Base-by-base conservation (phyloP, 1,140 invertebrate genomes). In the Drosophila miranda region DNA sequence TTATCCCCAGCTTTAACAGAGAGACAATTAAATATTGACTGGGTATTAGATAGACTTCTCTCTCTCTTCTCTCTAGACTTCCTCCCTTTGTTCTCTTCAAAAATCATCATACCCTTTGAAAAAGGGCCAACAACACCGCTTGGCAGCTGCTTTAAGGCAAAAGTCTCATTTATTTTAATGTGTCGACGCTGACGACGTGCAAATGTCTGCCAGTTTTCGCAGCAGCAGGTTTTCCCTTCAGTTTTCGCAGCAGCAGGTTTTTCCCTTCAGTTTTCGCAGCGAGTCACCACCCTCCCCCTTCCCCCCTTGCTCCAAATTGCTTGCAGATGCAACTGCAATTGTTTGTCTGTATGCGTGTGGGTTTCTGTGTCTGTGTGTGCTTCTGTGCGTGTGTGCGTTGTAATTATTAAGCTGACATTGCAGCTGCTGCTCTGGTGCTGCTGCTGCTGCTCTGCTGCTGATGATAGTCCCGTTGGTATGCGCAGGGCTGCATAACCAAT, bases 101-200 rank as follows among this genome's bases (percentile, higher is more conserved):
- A 38, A 38, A 38, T 38, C 34, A 5, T 38, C 11, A 38, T 38
- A 38, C 34, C 34, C 34, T 38, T 1, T 38, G 34, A 11, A 38
- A 38, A 11, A 11, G 34, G 11, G 11, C 34, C 34, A 26, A 42
- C 53, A 66, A 43, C 34, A 38, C 30, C 43, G 45, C 30, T 41
- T 38, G 34, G 43, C 55, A 67, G 64, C 68, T 80, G 67, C 81
- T 86, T 74, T 78, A 86, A 75, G 69, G 81, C 73, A 74, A 75
- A 81, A 86, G 74, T 81, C 81, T 86, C 81, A 86, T 86, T 86
- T 86, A 86, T 86, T 87, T 86, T 86, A 86, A 86, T 86, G 81
- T 74, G 82, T 78, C 82, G 82, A 71, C 77, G 64, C 81, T 84
- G 81, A 84, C 81, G 81, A 84, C 77, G 81, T 86, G 81, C 82